Evolutionary conservation across 2,888 invertebrate genomes (phyloP).

Genomic region (Beris morrisii): DNA sequence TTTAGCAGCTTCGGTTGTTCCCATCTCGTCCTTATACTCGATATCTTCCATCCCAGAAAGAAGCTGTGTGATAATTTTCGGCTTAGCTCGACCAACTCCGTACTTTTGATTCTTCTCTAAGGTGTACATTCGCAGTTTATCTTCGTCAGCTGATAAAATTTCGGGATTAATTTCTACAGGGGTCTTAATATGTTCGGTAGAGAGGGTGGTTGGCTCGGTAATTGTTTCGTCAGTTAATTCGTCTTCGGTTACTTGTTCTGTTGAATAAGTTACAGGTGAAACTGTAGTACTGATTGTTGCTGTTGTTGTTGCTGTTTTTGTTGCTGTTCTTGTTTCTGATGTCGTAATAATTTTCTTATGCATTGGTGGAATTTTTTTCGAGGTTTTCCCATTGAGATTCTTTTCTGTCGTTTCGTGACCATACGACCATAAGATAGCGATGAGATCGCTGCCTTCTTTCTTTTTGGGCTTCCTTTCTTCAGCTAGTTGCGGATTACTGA

Average conservation of each 20-base stretch:
- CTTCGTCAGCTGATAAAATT: constrained; percentile 32
- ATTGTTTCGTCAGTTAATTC: no score
- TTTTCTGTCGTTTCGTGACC: constrained; percentile 3
- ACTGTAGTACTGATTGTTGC: not conserved
- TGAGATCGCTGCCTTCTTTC: constrained; percentile 18
- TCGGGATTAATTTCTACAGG: no score
- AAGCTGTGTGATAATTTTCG: constrained; percentile 29
- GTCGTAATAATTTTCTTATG: not conserved
- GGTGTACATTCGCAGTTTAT: constrained; percentile 26
- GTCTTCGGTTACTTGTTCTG: no score
- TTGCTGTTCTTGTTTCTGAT: not conserved
- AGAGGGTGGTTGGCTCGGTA: no score
- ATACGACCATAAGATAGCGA: constrained; percentile 24
- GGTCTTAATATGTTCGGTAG: no score
- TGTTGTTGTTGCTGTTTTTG: not conserved
- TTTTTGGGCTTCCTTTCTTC: no score
- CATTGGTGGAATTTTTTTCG: not conserved
- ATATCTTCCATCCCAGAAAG: constrained; percentile 25
- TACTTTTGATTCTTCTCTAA: constrained; percentile 12
- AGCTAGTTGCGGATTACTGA: not conserved
- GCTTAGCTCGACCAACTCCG: constrained; percentile 31
- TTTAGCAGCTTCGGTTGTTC: not conserved
- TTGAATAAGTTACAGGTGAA: not conserved
- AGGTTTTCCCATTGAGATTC: not conserved
- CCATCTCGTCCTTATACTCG: constrained; percentile 18